Evolutionary conservation across 1,140 invertebrate genomes (phyloP).

Genomic region (Trinorchestia longiramus): DNA sequence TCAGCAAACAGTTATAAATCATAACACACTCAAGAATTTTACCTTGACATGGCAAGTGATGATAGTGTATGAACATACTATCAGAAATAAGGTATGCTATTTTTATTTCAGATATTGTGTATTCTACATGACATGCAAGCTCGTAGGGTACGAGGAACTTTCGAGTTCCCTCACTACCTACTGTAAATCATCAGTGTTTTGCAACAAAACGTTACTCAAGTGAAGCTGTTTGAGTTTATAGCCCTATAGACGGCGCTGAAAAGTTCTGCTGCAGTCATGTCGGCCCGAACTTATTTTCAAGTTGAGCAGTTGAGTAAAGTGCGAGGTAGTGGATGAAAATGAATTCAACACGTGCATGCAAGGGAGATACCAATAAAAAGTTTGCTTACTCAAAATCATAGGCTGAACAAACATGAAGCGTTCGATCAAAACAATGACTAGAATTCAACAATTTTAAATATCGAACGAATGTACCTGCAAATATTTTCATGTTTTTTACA

Average conservation of each 20-base stretch:
- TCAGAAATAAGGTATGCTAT: background rate
- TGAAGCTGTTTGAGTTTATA: background rate
- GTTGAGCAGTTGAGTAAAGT: background rate
- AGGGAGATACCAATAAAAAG: background rate
- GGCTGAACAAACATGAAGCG: background rate
- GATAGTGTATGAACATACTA: background rate
- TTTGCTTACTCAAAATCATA: background rate
- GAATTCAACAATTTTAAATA: background rate
- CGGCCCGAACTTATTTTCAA: background rate
- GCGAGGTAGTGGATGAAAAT: too few species aligned
- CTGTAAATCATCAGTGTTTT: background rate
- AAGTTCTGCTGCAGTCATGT: background rate
- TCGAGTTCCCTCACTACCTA: background rate
- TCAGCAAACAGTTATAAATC: background rate
- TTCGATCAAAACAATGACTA: background rate
- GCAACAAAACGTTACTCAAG: background rate
- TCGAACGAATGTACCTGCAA: background rate
- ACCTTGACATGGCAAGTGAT: background rate
- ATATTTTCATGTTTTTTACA: background rate
- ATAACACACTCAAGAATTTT: background rate
- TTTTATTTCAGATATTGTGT: too few species aligned
- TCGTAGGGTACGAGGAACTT: background rate
- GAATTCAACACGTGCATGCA: background rate
- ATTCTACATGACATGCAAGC: too few species aligned
- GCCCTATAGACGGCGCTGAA: background rate